Base-by-base conservation (phyloP, 2,888 invertebrate species). In the Ischnura elegans region DNA sequence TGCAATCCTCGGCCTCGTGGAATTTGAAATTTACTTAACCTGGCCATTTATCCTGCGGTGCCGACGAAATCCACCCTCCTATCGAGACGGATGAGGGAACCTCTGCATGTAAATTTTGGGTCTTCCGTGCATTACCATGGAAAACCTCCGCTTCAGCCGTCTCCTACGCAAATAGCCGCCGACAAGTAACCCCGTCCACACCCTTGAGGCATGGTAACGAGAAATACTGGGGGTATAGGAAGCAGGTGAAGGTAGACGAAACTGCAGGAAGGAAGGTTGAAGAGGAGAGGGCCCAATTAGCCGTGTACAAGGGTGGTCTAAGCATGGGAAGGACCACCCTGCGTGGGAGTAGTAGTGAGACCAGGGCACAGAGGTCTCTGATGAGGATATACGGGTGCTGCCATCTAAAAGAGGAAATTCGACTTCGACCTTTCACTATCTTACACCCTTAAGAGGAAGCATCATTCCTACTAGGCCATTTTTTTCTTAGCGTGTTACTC, bases 231-330 rank as follows among this genome's bases (percentile, higher is more conserved):
- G 10, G 61, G 61, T 25, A 8, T n/a, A 6, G 87, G 90, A 16
- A 42, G 61, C 16, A 6, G 25, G n/a, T 6, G 61, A 43, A 90
- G 16, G 29, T 2, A 55, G 55, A 8, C 51, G 87, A 5, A n/a
- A 43, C 25, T 4, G 86, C 76, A 0, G 76, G 45, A 46, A 45
- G 43, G 86, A 5, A 61, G 42, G 16, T 29, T 16, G 87, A 46
- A 25, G 46, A 51, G 90, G 36, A 61, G 43, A 66, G 45, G 90
- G 90, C 42, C 90, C 90, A 90, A 90, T 90, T 90, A 90, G 45
- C 45, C 90, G 66, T 61, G 61, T 55, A 90, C 90, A 87, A 42
- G 87, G 87, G 55, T 87, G 87, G 42, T 55, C 87, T 87, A 43
- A 55, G 43, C 45, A 25, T 13, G 25, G 25, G 76, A 16, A 5